phyloP scores from a whole-genome alignment of 2,113 vertebrate species.

The Myiopsitta monachus region DNA sequence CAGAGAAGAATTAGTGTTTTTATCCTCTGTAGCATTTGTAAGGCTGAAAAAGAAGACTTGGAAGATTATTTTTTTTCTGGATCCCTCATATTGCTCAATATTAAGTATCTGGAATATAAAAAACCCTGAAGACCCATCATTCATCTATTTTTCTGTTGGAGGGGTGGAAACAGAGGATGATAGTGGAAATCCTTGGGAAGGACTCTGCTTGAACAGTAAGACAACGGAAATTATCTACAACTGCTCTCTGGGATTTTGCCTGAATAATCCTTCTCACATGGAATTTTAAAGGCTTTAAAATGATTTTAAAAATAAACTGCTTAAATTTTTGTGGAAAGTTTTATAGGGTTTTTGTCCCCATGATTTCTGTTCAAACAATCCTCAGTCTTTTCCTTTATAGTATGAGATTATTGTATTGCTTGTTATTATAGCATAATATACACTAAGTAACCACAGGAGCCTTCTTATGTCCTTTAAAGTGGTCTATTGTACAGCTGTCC shows the following conservation, averaged over 20 bases:
- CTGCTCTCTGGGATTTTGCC: not conserved
- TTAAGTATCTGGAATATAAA: not conserved
- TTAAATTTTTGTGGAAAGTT: not conserved
- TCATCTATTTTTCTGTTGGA: not conserved
- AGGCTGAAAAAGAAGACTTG: not conserved
- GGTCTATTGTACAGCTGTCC: not conserved
- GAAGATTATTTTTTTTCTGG: not conserved
- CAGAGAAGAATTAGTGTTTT: conserved; percentile 41
- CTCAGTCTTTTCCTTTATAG: not conserved
- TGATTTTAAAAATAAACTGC: not conserved
- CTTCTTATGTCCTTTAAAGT: not conserved
- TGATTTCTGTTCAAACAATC: not conserved
- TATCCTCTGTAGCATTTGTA: conserved; percentile 48
- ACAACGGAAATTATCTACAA: not conserved
- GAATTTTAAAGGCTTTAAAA: conserved; percentile 1
- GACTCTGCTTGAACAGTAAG: not conserved
- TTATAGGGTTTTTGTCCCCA: not conserved
- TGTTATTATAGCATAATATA: not conserved
- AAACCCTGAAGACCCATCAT: not conserved
- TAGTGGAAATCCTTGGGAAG: not conserved
- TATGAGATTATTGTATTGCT: not conserved
- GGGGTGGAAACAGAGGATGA: not conserved
- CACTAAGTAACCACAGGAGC: not conserved
- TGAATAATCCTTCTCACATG: not conserved
- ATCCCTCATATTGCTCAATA: not conserved